Evolutionary conservation across 2,888 invertebrate species (phyloP).

Genomic region (Cryptus armator): DNA sequence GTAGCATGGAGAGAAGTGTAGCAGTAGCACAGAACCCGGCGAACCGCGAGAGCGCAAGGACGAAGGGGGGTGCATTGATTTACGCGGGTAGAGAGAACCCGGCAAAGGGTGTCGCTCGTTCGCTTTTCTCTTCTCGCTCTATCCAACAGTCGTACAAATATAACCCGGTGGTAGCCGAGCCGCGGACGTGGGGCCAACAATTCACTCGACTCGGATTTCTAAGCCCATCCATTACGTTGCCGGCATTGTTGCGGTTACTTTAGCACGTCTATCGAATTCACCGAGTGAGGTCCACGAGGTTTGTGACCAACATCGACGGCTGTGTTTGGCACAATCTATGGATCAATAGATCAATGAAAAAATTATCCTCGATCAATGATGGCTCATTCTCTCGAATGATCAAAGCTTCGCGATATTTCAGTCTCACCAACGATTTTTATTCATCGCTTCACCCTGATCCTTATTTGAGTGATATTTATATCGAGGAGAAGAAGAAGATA

Average conservation of each 20-base stretch:
- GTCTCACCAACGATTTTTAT: conserved; percentile 4
- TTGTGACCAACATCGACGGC: neutral
- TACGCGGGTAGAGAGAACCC: conserved; percentile 79
- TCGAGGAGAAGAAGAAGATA: neutral
- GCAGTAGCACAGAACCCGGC: conserved; percentile 67
- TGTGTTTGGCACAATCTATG: neutral
- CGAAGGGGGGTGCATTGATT: conserved; percentile 83
- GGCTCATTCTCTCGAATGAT: no score
- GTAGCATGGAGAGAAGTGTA: conserved; percentile 32
- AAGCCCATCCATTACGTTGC: conserved; percentile 83
- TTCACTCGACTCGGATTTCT: conserved; percentile 84
- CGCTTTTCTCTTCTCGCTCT: conserved; percentile 47
- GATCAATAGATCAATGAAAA: neutral
- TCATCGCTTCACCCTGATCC: neutral
- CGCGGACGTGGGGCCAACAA: conserved; percentile 83
- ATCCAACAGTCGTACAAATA: conserved; percentile 45
- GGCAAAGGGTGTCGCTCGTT: conserved; percentile 81
- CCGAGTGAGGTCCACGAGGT: neutral
- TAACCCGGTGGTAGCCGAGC: conserved; percentile 46
- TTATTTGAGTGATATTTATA: neutral
- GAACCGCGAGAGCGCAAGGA: conserved; percentile 68
- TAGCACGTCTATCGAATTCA: conserved; percentile 77
- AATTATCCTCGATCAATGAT: no score
- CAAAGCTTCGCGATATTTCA: neutral
- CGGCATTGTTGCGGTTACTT: conserved; percentile 83